phyloP scores from a whole-genome alignment of 2,888 invertebrate species.

The Torymus tubicola region DNA sequence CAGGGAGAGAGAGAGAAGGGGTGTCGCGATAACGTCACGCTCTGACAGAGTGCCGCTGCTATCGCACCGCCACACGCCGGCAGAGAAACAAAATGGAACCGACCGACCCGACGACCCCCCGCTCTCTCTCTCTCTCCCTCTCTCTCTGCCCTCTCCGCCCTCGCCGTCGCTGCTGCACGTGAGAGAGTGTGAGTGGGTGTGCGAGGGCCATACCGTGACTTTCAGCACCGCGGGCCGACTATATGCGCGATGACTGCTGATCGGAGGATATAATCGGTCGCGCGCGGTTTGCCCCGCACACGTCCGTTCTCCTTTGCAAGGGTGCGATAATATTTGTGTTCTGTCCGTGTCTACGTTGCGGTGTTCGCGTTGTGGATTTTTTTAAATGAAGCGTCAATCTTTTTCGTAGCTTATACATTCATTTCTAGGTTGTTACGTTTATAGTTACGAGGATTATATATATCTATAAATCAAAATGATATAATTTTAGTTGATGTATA shows the following conservation, averaged over 20 bases:
- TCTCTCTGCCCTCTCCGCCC: not conserved
- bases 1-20: constrained; percentile 68
- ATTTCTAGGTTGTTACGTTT: too few species aligned
- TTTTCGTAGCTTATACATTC: too few species aligned
- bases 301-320: not conserved
- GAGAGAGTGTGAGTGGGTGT: not conserved
- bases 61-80: constrained; percentile 78
- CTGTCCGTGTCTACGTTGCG: not conserved
- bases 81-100: constrained; percentile 78
- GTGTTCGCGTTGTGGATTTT: too few species aligned
- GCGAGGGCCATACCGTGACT: constrained; percentile 40
- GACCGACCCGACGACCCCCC: constrained; percentile 68
- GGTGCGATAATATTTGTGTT: not conserved
- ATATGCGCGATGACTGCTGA: constrained; percentile 46
- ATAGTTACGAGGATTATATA: too few species aligned
- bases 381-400: too few species aligned
- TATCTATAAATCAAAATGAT: too few species aligned
- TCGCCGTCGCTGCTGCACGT: not conserved
- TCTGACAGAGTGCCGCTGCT: constrained; percentile 79
- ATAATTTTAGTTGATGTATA: too few species aligned
- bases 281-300: not conserved
- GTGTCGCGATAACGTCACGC: constrained; percentile 78
- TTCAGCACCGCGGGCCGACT: constrained; percentile 36
- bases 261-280: constrained; percentile 22
- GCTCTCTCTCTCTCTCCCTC: constrained; percentile 50